phyloP scores from a whole-genome alignment of 2,113 vertebrate species.

The Empidonax traillii region DNA sequence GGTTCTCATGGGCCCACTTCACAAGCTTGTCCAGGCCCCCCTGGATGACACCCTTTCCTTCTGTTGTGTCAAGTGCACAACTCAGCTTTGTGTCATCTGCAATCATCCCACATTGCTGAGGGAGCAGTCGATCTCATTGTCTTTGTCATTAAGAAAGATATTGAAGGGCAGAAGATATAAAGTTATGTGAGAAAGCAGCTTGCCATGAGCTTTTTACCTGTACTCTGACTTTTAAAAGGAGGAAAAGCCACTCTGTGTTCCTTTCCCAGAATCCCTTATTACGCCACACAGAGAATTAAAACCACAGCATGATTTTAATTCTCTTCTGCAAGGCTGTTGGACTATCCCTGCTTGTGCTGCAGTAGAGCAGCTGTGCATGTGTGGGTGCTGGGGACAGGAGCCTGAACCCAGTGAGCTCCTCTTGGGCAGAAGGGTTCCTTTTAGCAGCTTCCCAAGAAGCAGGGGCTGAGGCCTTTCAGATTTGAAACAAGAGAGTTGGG shows the following conservation, averaged over 20 bases:
- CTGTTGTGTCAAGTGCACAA: not conserved
- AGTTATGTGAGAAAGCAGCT: not conserved
- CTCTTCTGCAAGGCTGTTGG: not conserved
- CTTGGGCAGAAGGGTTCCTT: not conserved
- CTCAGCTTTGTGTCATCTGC: not conserved
- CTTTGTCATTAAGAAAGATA: not conserved
- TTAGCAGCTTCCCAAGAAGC: not conserved
- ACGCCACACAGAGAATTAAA: rapidly evolving
- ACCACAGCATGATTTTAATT: too few species aligned
- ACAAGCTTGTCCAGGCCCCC: not conserved
- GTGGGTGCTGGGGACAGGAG: not conserved
- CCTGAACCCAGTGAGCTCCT: rapidly evolving
- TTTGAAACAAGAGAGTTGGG: not conserved
- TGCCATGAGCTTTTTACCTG: not conserved
- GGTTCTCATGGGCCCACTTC: not conserved
- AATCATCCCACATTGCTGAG: not conserved
- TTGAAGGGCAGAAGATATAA: not conserved
- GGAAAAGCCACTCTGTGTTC: rapidly evolving
- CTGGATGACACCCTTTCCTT: not conserved
- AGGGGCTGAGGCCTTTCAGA: not conserved
- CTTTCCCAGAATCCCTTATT: not conserved
- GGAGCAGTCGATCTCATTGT: not conserved
- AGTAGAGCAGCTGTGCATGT: rapidly evolving
- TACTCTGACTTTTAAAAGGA: not conserved
- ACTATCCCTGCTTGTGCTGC: not conserved